These are phyloP conservation scores for Zonitis immaculata DNA, from an alignment of 2,888 invertebrate species.

Conservation along the genomic window DNA sequence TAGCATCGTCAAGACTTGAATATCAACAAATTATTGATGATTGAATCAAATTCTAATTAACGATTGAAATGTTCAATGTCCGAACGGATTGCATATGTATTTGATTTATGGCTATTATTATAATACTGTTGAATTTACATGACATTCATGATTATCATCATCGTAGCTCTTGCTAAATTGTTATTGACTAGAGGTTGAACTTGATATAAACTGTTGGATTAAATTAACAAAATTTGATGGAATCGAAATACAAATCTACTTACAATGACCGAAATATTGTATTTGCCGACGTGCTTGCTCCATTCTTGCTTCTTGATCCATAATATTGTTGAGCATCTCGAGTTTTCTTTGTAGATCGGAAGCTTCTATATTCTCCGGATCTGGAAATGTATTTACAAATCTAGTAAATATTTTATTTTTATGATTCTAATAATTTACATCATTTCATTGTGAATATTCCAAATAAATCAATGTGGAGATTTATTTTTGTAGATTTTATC, in stretches of 20 bases:
- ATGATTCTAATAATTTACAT: too few relatives aligned
- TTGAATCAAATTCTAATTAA: too few relatives aligned
- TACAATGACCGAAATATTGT: slow-evolving; percentile 78
- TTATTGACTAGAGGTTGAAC: not conserved
- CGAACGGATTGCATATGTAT: too few relatives aligned
- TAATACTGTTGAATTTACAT: not conserved
- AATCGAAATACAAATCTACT: slow-evolving; percentile 48
- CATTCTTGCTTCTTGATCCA: slow-evolving; percentile 78
- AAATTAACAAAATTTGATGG: too few relatives aligned
- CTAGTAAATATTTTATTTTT: not conserved
- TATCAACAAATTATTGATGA: too few relatives aligned
- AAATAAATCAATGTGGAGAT: too few relatives aligned
- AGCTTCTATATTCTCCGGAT: slow-evolving; percentile 81
- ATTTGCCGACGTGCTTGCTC: slow-evolving; percentile 74
- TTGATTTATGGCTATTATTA: not conserved
- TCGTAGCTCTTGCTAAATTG: not conserved
- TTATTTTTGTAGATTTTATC: too few relatives aligned
- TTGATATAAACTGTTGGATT: not conserved
- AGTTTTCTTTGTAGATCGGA: slow-evolving; percentile 86
- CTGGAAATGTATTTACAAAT: slow-evolving; percentile 50
- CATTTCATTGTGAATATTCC: too few relatives aligned
- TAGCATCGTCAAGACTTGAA: too few relatives aligned
- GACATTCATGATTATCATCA: not conserved
- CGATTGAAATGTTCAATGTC: not conserved
- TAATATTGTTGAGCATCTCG: slow-evolving; percentile 83